phyloP scores from a whole-genome alignment of 2,113 vertebrate species.

The Malurus melanocephalus region DNA sequence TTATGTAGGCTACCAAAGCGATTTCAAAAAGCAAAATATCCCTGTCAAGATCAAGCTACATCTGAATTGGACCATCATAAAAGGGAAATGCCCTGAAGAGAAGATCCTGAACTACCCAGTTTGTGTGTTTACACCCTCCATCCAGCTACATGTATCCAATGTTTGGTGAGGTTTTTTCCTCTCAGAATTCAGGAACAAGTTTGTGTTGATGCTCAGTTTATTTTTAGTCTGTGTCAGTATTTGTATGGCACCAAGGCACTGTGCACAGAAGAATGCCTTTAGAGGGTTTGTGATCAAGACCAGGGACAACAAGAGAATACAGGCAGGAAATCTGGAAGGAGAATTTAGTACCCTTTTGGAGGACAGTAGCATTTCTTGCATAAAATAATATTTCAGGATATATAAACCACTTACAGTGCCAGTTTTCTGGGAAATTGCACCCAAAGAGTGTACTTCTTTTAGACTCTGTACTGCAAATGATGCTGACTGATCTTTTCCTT shows the following conservation, averaged over 20 bases:
- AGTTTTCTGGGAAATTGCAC: background rate
- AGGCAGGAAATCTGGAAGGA: background rate
- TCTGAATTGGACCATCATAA: background rate
- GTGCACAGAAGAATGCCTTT: background rate
- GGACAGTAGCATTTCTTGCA: background rate
- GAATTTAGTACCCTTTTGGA: background rate
- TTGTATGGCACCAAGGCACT: background rate
- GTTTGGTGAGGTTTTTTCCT: fast-evolving
- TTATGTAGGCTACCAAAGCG: background rate
- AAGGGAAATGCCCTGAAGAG: background rate
- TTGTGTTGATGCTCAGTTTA: background rate
- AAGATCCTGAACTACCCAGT: background rate
- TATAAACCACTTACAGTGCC: background rate
- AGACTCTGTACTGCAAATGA: too few species aligned
- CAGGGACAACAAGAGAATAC: background rate
- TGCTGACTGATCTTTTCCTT: too few species aligned
- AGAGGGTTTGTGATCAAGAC: background rate
- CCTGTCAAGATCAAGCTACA: background rate
- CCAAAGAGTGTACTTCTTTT: background rate
- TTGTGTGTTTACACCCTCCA: background rate
- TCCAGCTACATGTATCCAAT: background rate
- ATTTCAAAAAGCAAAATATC: background rate
- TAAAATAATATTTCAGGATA: background rate
- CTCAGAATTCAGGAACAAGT: background rate
- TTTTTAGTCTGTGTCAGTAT: background rate